Evolutionary conservation across 2,113 vertebrate genomes (phyloP).

Genomic region (Nesogale talazaci): DNA sequence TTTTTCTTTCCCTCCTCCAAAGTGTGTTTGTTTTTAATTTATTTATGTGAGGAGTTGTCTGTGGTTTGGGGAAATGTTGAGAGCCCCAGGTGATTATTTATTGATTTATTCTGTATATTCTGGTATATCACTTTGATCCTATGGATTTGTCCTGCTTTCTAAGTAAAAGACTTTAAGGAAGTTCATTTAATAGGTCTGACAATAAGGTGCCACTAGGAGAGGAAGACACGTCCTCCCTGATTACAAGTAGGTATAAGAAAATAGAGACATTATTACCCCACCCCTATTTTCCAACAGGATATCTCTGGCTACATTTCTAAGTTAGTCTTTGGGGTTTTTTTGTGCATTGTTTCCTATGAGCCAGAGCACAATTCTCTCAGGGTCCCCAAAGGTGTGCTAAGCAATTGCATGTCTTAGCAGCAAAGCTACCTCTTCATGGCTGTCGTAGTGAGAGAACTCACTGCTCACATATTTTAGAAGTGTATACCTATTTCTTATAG

Average conservation of each 20-base stretch:
- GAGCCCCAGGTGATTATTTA: too few relatives aligned
- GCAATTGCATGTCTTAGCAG: conserved; percentile 14
- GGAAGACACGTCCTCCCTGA: neutral
- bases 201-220: neutral
- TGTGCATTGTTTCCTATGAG: neutral
- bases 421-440: neutral
- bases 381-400: neutral
- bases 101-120: neutral
- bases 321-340: conserved; percentile 37
- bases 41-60: too few relatives aligned
- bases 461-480: conserved; percentile 49
- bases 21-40: too few relatives aligned
- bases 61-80: too few relatives aligned
- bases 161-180: neutral
- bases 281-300: neutral
- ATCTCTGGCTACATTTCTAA: neutral
- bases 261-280: conserved; percentile 17
- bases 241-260: neutral
- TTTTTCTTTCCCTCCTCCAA: too few relatives aligned
- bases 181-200: neutral
- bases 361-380: conserved; percentile 26
- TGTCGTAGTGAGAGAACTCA: conserved; percentile 29
- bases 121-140: neutral
- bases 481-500: conserved; percentile 49
- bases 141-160: neutral